Conservation (phyloP, 2,888 invertebrate species). For the Monoplex corrugatus region DNA sequence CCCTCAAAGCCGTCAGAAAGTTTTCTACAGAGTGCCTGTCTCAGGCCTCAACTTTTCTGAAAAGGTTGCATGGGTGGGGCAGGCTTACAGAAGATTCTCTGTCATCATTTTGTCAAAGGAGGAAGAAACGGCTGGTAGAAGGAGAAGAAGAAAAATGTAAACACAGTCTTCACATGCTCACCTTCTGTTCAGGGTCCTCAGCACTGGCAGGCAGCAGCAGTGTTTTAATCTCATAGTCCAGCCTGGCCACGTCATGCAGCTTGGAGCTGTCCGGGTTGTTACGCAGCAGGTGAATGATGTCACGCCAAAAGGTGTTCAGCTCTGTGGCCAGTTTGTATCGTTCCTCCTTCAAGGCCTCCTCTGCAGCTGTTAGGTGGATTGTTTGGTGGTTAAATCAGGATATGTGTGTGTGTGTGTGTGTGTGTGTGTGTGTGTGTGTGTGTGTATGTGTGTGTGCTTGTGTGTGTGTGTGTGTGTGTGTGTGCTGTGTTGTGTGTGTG, state of each 20-base stretch:
- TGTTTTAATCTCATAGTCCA: slow-evolving; percentile 76
- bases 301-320: slow-evolving; percentile 77
- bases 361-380: slow-evolving; percentile 60
- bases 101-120: no score
- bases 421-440: not conserved
- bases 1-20: no score
- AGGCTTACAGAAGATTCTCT: no score
- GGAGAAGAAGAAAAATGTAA: not conserved
- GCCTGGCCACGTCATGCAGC: slow-evolving; percentile 76
- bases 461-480: not conserved
- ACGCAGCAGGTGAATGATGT: slow-evolving; percentile 72
- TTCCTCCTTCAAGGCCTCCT: slow-evolving; percentile 69
- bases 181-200: slow-evolving; percentile 78
- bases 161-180: slow-evolving; percentile 53
- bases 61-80: no score
- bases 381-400: not conserved
- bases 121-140: no score
- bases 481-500: not conserved
- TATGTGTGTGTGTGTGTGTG: not conserved
- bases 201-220: slow-evolving; percentile 73
- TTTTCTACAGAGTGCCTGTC: no score
- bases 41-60: no score
- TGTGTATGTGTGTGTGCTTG: not conserved
- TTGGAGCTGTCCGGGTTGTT: slow-evolving; percentile 69
- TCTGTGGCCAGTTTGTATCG: slow-evolving; percentile 66